Evolutionary conservation across 2,888 invertebrate species (phyloP).

Genomic region (Tenodera sinensis): DNA sequence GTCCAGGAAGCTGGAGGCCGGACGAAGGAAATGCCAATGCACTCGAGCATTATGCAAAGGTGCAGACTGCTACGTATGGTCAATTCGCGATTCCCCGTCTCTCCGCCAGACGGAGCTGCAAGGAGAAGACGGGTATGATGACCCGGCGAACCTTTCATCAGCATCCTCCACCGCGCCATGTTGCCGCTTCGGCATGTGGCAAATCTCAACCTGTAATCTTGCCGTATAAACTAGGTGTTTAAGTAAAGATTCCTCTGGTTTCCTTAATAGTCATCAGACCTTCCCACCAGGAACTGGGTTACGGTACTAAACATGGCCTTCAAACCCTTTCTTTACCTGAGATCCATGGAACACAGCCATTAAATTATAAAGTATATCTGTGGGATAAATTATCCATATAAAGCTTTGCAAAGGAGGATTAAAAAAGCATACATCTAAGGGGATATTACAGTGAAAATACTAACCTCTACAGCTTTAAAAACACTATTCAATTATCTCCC

Average conservation of each 20-base stretch:
- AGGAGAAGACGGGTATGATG: not conserved
- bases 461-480: no score
- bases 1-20: not conserved
- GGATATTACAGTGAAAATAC: no score
- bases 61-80: not conserved
- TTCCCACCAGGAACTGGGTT: not conserved
- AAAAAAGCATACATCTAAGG: no score
- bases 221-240: not conserved
- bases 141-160: constrained; percentile 4
- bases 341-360: not conserved
- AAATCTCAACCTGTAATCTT: not conserved
- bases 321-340: not conserved
- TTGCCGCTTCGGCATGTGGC: not conserved
- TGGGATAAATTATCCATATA: no score
- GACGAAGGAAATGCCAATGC: not conserved
- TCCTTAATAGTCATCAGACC: not conserved
- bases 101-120: not conserved
- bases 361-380: no score
- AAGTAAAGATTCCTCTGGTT: not conserved
- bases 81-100: not conserved
- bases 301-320: not conserved
- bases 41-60: not conserved
- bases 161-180: not conserved
- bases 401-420: no score
- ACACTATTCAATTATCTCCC: no score